Percentiles rank a stretch among this genome's conserved stretches.
Evolutionary conservation across 1,140 invertebrate species (phyloP).

Genomic region (Tyrophagus putrescentiae): DNA sequence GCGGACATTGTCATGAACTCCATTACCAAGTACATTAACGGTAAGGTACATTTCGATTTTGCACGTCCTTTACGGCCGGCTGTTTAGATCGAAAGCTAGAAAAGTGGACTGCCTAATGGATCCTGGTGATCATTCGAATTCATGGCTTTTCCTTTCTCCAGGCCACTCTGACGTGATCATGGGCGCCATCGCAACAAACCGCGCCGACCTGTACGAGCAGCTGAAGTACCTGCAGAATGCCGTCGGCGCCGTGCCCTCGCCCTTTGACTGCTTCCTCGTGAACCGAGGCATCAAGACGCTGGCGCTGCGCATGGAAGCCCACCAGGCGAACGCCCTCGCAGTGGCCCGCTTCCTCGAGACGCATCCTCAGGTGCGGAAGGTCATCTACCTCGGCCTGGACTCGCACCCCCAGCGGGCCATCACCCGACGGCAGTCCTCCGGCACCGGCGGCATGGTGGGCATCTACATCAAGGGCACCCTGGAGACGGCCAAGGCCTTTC

Average conservation of each 20-base stretch:
- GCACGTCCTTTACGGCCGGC: conserved; percentile 10
- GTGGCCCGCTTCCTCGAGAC: conserved; percentile 64
- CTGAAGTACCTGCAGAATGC: conserved; percentile 78
- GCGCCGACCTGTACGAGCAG: conserved; percentile 51
- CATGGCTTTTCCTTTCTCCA: conserved; percentile 27
- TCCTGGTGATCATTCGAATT: no score
- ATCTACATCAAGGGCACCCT: conserved; percentile 70
- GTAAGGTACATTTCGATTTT: conserved; percentile 27
- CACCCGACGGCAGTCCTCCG: conserved; percentile 62
- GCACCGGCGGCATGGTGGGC: conserved; percentile 80
- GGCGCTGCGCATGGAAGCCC: conserved; percentile 66
- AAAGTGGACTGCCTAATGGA: conserved; percentile 20
- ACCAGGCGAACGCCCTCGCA: conserved; percentile 56
- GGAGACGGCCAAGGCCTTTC: conserved; percentile 58
- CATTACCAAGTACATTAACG: conserved; percentile 95
- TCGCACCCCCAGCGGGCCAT: conserved; percentile 81
- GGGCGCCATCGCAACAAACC: conserved; percentile 66
- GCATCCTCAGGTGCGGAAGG: conserved; percentile 59
- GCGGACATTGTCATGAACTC: conserved; percentile 87
- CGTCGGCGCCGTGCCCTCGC: conserved; percentile 78
- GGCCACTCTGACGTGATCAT: conserved; percentile 92
- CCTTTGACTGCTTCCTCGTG: conserved; percentile 87
- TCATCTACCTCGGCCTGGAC: conserved; percentile 72
- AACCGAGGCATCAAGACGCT: conserved; percentile 84
- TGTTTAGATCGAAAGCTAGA: conserved; percentile 19